Evolutionary conservation across 2,113 vertebrate genomes (phyloP).

Genomic region (Pedionomus torquatus): DNA sequence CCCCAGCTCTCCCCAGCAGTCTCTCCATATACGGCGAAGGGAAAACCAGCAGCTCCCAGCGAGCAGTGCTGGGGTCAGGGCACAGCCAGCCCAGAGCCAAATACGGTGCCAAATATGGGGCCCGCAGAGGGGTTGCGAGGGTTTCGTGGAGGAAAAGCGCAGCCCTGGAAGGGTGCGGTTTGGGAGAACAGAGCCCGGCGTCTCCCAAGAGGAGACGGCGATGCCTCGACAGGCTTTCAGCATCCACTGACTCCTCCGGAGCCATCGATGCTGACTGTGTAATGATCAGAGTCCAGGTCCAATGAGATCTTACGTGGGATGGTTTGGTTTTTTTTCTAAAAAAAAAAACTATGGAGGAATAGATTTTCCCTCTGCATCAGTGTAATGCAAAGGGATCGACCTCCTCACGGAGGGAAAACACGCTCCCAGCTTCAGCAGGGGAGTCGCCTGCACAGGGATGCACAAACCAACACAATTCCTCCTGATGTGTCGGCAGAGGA

Average conservation of each 20-base stretch:
- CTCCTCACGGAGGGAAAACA: accelerated
- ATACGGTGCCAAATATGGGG: conserved; percentile 73
- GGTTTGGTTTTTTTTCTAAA: background rate
- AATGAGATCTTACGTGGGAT: background rate
- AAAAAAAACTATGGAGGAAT: too few relatives aligned
- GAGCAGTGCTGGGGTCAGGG: background rate
- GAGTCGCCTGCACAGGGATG: background rate
- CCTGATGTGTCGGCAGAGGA: background rate
- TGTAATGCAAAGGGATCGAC: background rate
- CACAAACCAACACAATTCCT: background rate
- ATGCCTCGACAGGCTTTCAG: background rate
- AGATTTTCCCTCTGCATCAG: background rate
- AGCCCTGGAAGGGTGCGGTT: background rate
- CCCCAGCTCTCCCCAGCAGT: background rate
- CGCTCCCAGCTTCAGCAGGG: background rate
- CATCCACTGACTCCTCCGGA: background rate
- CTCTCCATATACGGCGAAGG: conserved; percentile 68
- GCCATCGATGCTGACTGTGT: accelerated
- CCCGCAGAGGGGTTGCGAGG: background rate
- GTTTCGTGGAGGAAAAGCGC: accelerated
- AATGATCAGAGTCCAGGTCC: background rate
- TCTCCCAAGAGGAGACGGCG: accelerated
- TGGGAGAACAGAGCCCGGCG: background rate
- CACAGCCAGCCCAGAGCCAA: conserved; percentile 72
- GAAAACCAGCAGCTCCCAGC: background rate